Conservation (phyloP, 2,888 invertebrate species). For the Nomada ruficornis region DNA sequence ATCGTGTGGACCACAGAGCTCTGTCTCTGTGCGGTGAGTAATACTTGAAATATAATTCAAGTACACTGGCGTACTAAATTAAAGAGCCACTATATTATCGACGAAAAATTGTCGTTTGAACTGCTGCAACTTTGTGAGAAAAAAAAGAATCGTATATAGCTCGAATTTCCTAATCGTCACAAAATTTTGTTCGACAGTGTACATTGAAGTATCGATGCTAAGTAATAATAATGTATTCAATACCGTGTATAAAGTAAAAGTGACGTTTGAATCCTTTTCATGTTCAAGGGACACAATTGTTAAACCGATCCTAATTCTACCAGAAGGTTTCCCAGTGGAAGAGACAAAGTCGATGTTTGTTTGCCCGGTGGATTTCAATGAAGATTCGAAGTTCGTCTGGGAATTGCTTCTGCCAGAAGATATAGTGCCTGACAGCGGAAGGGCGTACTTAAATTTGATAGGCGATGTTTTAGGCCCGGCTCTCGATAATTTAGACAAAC, state of each 20-base stretch:
- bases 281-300: constrained; percentile 87
- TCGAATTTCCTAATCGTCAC: too few species aligned
- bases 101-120: background rate
- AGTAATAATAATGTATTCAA: background rate
- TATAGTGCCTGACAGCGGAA: constrained; percentile 88
- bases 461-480: constrained; percentile 89
- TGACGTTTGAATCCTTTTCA: background rate
- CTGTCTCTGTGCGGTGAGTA: constrained; percentile 84
- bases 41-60: background rate
- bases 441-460: constrained; percentile 87
- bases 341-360: constrained; percentile 88
- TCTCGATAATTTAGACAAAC: constrained; percentile 88
- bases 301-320: constrained; percentile 87
- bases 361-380: constrained; percentile 86
- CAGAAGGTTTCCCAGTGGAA: constrained; percentile 90
- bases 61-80: background rate
- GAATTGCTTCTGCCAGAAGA: constrained; percentile 85
- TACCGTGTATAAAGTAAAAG: background rate
- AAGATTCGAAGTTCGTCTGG: constrained; percentile 83
- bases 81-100: background rate
- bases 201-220: too few species aligned
- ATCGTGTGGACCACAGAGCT: constrained; percentile 85
- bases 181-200: too few species aligned
- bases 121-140: too few species aligned
- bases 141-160: too few species aligned